Percentiles rank a stretch among this genome's conserved stretches.
Conservation (phyloP, 2,888 invertebrate genomes). For the Aspidiotus destructor region DNA sequence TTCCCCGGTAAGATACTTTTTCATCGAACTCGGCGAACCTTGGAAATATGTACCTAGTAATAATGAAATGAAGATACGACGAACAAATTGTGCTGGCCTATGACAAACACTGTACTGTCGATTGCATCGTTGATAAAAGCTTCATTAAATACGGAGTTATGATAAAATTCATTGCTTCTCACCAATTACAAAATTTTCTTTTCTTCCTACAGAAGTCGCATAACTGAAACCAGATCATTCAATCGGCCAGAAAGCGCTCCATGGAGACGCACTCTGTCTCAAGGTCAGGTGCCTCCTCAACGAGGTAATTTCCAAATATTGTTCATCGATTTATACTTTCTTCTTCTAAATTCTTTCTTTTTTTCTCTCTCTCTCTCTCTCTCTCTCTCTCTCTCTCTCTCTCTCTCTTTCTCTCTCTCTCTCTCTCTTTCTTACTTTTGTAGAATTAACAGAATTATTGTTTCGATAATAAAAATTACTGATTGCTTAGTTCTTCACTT, state of each 20-base stretch:
- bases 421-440: conserved; percentile 15
- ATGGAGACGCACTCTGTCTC: conserved; percentile 51
- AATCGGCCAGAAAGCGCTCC: conserved; percentile 43
- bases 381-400: no score
- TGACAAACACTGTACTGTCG: neutral
- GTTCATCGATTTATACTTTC: no score
- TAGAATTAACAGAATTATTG: conserved; percentile 25
- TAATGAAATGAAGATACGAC: no score
- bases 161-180: neutral
- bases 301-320: conserved; percentile 18
- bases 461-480: conserved; percentile 5
- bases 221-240: conserved; percentile 44
- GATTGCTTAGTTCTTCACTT: conserved; percentile 8
- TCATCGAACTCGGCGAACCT: no score
- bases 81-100: no score
- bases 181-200: neutral
- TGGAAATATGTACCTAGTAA: no score
- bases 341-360: neutral
- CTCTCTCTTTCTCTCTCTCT: conserved; percentile 7
- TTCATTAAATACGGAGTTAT: neutral
- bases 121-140: neutral
- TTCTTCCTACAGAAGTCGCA: conserved; percentile 38
- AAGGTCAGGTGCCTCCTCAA: conserved; percentile 11
- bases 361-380: conserved; percentile 4
- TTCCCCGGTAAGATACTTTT: conserved; percentile 44